A percentile compares a stretch with the other conserved stretches of the same genome.
phyloP scores from a whole-genome alignment of 2,113 vertebrate species.

The Camarhynchus parvulus region DNA sequence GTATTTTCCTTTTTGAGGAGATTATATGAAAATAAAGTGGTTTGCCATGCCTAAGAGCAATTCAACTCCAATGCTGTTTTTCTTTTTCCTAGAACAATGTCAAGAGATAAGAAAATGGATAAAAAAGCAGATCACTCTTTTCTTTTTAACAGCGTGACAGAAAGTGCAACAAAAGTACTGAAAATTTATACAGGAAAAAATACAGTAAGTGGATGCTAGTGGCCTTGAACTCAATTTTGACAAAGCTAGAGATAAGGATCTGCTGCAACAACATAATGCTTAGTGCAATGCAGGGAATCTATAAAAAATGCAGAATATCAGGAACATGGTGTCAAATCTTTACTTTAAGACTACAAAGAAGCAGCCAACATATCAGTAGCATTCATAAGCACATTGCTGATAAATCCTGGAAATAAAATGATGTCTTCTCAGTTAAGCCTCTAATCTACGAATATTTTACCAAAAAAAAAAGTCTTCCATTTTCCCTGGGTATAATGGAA shows the following conservation, averaged over 20 bases:
- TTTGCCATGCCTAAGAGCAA: neutral
- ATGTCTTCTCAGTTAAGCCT: neutral
- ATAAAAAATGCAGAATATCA: neutral
- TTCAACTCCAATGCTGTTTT: neutral
- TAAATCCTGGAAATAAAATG: constrained; percentile 4
- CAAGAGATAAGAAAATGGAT: neutral
- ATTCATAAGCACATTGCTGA: neutral
- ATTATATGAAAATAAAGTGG: neutral
- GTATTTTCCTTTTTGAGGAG: neutral
- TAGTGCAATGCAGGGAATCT: neutral
- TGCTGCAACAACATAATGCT: neutral
- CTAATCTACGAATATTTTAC: neutral
- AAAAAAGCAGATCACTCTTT: neutral
- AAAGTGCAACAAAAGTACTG: neutral
- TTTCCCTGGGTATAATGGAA: neutral
- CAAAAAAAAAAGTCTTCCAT: neutral
- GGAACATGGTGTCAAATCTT: neutral
- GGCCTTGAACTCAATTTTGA: neutral
- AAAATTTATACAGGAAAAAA: neutral
- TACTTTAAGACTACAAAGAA: neutral
- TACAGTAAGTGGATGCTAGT: neutral
- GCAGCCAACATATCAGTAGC: neutral
- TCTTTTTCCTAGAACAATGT: neutral
- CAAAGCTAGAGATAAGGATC: neutral
- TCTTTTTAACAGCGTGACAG: neutral